Base-by-base conservation (phyloP, 2,888 invertebrate species). In the Miltochrista miniata region DNA sequence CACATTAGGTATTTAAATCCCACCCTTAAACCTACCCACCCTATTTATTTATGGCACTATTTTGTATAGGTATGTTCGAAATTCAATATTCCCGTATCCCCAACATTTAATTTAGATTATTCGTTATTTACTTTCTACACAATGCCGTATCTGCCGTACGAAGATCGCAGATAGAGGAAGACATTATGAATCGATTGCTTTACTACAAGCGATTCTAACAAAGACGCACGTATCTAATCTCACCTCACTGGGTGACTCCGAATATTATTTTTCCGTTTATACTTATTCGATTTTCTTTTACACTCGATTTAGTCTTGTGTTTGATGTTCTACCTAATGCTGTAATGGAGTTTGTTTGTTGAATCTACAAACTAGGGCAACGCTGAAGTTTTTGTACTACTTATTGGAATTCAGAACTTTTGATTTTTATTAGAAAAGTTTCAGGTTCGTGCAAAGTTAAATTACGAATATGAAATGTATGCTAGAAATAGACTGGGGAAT, bases 211-310 rank as follows among this genome's bases (percentile, higher is more conserved):
- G 48, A 38, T 46, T 52, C 50, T 42, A 56, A 60, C 57, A 66
- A 67, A 68, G 51, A 46, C 57, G 47, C 61, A 64, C 72, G 64
- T 70, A 61, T 59, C 59, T 64, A 63, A 70, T 68, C 62, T 62
- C 48, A 56, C 46, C 52, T 61, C 42, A 68, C 65, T 58, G 58
- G 56, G 49, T 59, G 65, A 59, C 59, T 59, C 45, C 50, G 49
- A 40, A 45, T 60, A 54, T 56, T 56, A 59, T 57, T 53, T 58
- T 59, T 54, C 45, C 52, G 51, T 58, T 56, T 53, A 61, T 58
- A 53, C 47, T 48, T 51, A 42, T 53, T 37, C 49, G 48, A 54
- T 67, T 59, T 57, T 40, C 45, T 66, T 57, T 51, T 46, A 53
- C 56, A 50, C 45, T 5, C 48, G 51, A 56, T 59, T 64, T 45